phyloP scores from a whole-genome alignment of 2,888 invertebrate species.

The Ommatoiulus sabulosus region DNA sequence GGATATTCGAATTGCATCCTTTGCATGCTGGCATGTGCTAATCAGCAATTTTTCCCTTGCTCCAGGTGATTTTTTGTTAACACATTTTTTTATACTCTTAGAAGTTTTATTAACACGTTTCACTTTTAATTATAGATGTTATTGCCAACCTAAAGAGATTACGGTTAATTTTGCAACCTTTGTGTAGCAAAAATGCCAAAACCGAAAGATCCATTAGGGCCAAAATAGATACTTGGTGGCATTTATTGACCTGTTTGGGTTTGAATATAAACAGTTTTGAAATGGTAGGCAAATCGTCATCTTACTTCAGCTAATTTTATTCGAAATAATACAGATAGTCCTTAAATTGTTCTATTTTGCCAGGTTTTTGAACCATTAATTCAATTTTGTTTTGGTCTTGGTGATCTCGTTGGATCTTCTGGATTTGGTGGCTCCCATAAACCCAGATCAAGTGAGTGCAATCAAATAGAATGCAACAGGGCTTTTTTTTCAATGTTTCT shows the following conservation, averaged over 20 bases:
- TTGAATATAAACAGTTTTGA: not conserved
- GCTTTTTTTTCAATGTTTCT: not conserved
- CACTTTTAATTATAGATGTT: not conserved
- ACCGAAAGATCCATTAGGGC: not conserved
- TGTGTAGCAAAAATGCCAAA: not conserved
- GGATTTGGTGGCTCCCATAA: not conserved
- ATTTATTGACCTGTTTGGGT: constrained; percentile 38
- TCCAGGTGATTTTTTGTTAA: not conserved
- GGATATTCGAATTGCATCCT: not conserved
- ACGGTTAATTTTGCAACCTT: constrained; percentile 1
- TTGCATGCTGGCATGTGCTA: not conserved
- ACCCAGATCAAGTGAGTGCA: not conserved
- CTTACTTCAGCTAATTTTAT: not conserved
- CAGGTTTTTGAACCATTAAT: constrained; percentile 44
- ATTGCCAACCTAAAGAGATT: constrained; percentile 33
- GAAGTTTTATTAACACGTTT: not conserved
- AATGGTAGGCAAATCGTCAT: not conserved
- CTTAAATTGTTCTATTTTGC: not conserved
- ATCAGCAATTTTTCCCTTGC: constrained; percentile 17
- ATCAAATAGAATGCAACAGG: not conserved
- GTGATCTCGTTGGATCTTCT: not conserved
- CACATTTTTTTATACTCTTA: not conserved
- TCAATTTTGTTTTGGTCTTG: constrained; percentile 29
- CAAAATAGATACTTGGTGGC: constrained; percentile 44
- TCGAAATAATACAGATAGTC: not conserved